Evolutionary conservation across 1,140 invertebrate species (phyloP).

Genomic region (Trichomalopsis sarcophagae): DNA sequence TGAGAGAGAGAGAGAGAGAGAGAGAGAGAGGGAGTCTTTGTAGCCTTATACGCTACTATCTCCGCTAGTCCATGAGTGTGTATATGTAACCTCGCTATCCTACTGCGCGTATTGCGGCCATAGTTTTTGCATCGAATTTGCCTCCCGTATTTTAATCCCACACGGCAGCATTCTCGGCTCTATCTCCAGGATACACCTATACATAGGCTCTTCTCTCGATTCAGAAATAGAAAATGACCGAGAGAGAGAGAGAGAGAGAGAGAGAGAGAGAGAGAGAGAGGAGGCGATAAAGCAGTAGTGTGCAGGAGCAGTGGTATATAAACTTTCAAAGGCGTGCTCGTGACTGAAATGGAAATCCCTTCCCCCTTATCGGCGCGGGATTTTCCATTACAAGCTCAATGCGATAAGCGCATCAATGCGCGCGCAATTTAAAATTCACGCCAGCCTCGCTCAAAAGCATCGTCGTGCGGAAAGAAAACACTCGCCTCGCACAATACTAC

Average conservation of each 20-base stretch:
- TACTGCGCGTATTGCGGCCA: no score
- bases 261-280: no score
- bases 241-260: no score
- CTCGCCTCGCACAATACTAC: not conserved
- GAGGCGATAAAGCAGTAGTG: no score
- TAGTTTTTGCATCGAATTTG: no score
- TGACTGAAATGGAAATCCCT: not conserved
- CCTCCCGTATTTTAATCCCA: no score
- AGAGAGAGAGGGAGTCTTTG: not conserved
- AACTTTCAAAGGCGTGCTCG: not conserved
- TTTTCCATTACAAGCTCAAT: not conserved
- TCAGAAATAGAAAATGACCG: not conserved
- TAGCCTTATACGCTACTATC: not conserved
- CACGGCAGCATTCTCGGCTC: no score
- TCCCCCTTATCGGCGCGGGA: not conserved
- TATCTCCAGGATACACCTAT: not conserved
- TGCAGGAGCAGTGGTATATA: not conserved
- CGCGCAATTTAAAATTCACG: conserved; percentile 7
- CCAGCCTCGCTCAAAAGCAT: not conserved
- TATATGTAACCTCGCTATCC: no score
- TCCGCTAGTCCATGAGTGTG: not conserved
- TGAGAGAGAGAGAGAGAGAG: no score
- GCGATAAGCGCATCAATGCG: not conserved
- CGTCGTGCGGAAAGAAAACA: not conserved
- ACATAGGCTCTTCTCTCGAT: not conserved